Percentiles rank a stretch among this genome's conserved stretches.
Conservation (phyloP, 2,797 vertebrate species). For the Chaetodon trifasciatus region DNA sequence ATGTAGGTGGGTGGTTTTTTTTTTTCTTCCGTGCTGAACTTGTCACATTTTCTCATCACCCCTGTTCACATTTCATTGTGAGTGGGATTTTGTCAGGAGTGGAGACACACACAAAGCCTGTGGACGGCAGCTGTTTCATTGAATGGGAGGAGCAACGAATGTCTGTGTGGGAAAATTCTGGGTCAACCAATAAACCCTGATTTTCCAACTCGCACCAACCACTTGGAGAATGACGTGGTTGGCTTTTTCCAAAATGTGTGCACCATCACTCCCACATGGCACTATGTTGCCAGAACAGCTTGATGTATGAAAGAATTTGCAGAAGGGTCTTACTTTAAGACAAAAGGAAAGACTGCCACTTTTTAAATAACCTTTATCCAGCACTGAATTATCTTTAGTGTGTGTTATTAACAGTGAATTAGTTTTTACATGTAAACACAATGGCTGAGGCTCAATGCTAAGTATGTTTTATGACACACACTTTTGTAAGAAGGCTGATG, state of each 20-base stretch:
- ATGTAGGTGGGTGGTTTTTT: not conserved
- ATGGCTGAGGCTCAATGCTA: not conserved
- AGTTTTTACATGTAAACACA: not conserved
- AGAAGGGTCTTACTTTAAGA: not conserved
- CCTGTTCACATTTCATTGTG: conserved; percentile 8
- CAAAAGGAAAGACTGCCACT: not conserved
- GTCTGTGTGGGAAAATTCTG: conserved; percentile 46
- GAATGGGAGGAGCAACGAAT: conserved; percentile 10
- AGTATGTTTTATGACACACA: conserved; percentile 20
- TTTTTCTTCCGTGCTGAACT: not conserved
- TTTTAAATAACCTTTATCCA: conserved; percentile 16
- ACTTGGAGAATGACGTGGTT: conserved; percentile 34
- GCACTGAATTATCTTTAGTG: not conserved
- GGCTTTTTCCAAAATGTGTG: conserved; percentile 31
- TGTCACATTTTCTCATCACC: conserved; percentile 6
- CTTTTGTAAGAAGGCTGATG: conserved; percentile 24
- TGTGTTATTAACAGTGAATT: not conserved
- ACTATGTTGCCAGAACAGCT: not conserved
- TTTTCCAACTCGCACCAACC: conserved; percentile 45
- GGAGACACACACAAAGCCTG: conserved; percentile 7
- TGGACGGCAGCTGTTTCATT: conserved; percentile 34
- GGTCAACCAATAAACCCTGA: conserved; percentile 41
- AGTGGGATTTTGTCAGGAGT: conserved; percentile 19
- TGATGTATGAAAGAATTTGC: not conserved
- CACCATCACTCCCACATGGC: conserved; percentile 14